Evolutionary conservation across 2,113 vertebrate species (phyloP).

Genomic region (Seriola quinqueradiata): DNA sequence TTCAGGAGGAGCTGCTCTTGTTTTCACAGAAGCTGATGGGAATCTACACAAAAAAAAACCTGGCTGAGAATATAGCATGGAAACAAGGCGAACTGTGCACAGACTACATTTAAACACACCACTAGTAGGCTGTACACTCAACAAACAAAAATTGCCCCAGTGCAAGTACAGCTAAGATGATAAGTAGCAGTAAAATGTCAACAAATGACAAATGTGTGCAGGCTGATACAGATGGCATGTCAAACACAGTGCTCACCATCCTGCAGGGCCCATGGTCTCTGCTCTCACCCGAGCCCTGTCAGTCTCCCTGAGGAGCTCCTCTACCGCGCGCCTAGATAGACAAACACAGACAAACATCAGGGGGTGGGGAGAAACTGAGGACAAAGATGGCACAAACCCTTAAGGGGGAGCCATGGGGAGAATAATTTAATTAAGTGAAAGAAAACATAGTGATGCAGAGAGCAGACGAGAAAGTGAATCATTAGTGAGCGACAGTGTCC

Average conservation of each 20-base stretch:
- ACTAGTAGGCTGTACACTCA: neutral
- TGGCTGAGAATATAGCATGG: neutral
- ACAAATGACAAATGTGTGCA: neutral
- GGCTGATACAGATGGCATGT: conserved; percentile 29
- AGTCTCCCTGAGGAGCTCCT: conserved; percentile 95
- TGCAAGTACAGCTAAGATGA: neutral
- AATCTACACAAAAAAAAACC: neutral
- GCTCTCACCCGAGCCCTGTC: conserved; percentile 93
- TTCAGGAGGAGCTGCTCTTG: neutral
- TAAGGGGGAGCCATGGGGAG: conserved; percentile 36
- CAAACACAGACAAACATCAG: conserved; percentile 29
- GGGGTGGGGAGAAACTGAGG: neutral
- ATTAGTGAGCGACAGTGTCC: conserved; percentile 50
- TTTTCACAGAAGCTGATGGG: neutral
- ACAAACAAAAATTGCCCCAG: neutral
- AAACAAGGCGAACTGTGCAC: neutral
- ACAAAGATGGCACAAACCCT: conserved; percentile 5
- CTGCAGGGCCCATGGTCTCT: conserved; percentile 97
- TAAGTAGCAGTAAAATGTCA: neutral
- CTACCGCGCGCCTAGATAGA: conserved; percentile 90
- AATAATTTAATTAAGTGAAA: conserved; percentile 42
- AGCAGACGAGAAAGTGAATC: conserved; percentile 36
- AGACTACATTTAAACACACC: neutral
- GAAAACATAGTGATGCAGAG: conserved; percentile 31
- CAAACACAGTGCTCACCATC: conserved; percentile 88